Base-by-base conservation (phyloP, 1,140 invertebrate genomes). In the Apis laboriosa region DNA sequence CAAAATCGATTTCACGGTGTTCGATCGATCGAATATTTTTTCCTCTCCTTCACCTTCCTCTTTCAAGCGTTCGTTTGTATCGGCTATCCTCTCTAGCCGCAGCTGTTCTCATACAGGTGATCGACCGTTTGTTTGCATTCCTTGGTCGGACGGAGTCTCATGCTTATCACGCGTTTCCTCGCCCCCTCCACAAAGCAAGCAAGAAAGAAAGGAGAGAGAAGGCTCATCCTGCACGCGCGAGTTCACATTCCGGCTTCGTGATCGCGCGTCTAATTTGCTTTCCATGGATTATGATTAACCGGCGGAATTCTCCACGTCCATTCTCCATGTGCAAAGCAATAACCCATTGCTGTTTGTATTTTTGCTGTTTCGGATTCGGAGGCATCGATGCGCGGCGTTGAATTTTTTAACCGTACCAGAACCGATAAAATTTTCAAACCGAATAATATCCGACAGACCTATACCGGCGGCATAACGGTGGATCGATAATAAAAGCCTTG, bases 151-250 rank as follows among this genome's bases (percentile, higher is more conserved):
- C 68, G 24, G 34, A 19, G 63, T 8, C 28, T 79, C 43, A 72
- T 80, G 34, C 68, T n/a, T 60, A 72, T 73, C 77, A 72, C 77
- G 77, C 71, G 63, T 51, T 68, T 61, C 88, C 71, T 78, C 83
- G 78, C 17, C 49, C 71, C 66, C 53, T 60, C 64, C 51, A 21
- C 13, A 13, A 43, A 43, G 2, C 34, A 43, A 43, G 7, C 0
- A 43, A 43, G 34, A 43, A 43, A 43, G 34, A 7, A 34, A 43
- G 34, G 34, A 43, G 34, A 8, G 11, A 49, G 55, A 76, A 34
- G 24, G 49, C 34, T 76, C 74, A 53, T 51, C 49, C 24, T 51
- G 74, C 49, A 53, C 61, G 24, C 49, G 58, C 51, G 61, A 71
- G 34, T 74, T 77, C 28, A 75, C 51, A 49, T 21, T 24, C 49